A percentile compares a stretch with the other conserved stretches of the same genome.
Evolutionary conservation across 1,140 invertebrate species (phyloP).

Genomic region (Geopemphigus sp.): DNA sequence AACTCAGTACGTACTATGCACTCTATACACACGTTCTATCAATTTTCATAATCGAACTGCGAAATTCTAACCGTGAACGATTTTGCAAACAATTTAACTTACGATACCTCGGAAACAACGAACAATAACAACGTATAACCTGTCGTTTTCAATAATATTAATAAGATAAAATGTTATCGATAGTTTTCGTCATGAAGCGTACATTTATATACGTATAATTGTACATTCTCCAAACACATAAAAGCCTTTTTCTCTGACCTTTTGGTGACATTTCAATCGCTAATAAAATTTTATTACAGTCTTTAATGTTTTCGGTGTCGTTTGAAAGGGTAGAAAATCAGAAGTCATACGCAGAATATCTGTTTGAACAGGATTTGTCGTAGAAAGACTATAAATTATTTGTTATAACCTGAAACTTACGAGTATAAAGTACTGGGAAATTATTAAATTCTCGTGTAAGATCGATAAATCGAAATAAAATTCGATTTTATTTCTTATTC

Average conservation of each 20-base stretch:
- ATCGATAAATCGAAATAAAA: neutral
- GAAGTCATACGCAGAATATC: conserved; percentile 2
- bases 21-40: neutral
- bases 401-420: neutral
- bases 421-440: neutral
- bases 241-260: conserved; percentile 41
- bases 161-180: conserved; percentile 4
- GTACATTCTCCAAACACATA: neutral
- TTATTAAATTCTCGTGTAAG: neutral
- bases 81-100: conserved; percentile 9
- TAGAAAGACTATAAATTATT: conserved; percentile 16
- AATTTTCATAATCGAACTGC: neutral
- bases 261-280: conserved; percentile 46
- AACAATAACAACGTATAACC: neutral
- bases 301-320: conserved; percentile 12
- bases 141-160: neutral
- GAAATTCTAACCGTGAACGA: conserved; percentile 11
- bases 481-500: neutral
- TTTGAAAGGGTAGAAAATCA: conserved; percentile 24
- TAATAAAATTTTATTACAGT: conserved; percentile 46
- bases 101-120: neutral
- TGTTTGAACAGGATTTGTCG: neutral
- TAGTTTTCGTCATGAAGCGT: neutral
- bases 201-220: conserved; percentile 38
- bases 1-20: too few relatives aligned